phyloP scores from a whole-genome alignment of 2,113 vertebrate genomes.

The Oncorhynchus nerka region DNA sequence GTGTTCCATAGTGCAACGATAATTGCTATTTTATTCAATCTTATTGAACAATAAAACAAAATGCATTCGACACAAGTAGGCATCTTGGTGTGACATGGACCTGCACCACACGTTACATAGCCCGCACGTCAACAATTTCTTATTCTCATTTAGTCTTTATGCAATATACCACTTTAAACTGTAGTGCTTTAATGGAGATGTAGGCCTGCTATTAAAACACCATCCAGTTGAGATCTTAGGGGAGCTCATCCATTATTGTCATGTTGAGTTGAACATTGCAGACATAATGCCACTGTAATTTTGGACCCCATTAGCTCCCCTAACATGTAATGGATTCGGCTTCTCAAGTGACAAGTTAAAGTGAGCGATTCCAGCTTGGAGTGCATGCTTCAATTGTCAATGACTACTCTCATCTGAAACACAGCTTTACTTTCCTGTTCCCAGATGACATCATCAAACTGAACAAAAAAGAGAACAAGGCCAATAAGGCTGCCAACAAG shows the following conservation, averaged over 20 bases:
- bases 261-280: neutral
- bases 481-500: constrained; percentile 24
- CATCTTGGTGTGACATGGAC: too few relatives aligned
- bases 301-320: neutral
- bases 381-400: neutral
- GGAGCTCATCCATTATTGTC: too few relatives aligned
- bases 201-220: neutral
- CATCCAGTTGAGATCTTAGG: neutral
- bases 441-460: constrained; percentile 59
- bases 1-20: neutral
- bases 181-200: neutral
- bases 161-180: neutral
- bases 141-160: neutral
- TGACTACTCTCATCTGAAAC: neutral
- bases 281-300: neutral
- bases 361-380: neutral
- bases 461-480: constrained; percentile 46
- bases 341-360: neutral
- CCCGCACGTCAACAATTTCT: neutral
- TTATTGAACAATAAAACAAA: neutral
- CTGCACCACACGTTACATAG: neutral
- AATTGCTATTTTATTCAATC: neutral
- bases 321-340: neutral
- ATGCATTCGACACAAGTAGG: too few relatives aligned
- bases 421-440: neutral